A percentile compares a stretch with the other conserved stretches of the same genome.
Evolutionary conservation across 2,797 vertebrate genomes (phyloP).

Genomic region (Emys orbicularis): DNA sequence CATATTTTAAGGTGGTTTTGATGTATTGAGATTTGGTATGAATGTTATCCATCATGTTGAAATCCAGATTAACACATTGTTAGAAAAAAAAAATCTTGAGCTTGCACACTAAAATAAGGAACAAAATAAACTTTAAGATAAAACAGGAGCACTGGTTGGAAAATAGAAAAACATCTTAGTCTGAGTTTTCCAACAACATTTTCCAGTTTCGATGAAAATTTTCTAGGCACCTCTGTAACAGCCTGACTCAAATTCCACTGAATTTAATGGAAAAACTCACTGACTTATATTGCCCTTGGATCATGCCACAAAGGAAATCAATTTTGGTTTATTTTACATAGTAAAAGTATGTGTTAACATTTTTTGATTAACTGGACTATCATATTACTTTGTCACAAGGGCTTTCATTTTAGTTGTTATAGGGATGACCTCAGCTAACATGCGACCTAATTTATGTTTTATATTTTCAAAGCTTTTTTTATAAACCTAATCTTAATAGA

Average conservation of each 20-base stretch:
- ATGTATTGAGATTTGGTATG: background rate
- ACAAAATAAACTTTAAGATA: background rate
- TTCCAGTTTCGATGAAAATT: background rate
- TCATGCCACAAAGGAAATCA: background rate
- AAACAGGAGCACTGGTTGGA: background rate
- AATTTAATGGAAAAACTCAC: background rate
- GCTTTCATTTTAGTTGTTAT: background rate
- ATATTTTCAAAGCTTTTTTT: background rate
- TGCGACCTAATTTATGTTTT: background rate
- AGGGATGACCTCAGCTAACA: background rate
- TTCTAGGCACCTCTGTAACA: background rate
- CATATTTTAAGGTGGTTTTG: background rate
- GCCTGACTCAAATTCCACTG: background rate
- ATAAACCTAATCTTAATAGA: background rate
- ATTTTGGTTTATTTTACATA: background rate
- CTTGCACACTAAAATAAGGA: background rate
- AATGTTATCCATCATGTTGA: background rate
- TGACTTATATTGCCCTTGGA: background rate
- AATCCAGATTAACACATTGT: background rate
- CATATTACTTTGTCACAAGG: background rate
- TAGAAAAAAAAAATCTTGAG: background rate
- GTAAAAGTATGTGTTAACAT: background rate
- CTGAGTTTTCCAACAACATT: background rate
- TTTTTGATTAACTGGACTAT: background rate
- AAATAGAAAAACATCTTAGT: background rate